These are phyloP conservation scores for Lucifuga dentata DNA, from an alignment of 2,113 vertebrate species.

Conservation along the genomic window DNA sequence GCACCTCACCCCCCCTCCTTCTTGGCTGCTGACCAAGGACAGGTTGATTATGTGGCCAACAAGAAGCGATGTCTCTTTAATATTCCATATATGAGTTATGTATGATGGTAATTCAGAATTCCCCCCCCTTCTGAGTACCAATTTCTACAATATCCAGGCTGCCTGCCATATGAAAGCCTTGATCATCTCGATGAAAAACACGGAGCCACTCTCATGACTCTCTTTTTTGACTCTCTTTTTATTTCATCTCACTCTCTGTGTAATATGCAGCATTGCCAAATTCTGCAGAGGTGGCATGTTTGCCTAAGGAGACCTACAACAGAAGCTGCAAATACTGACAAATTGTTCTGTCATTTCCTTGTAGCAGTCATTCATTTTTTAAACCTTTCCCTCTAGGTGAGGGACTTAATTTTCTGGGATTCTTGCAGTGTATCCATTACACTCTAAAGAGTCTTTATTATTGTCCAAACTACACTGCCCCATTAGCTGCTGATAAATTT, in stretches of 20 bases:
- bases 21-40: no score
- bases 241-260: constrained; percentile 26
- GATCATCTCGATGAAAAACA: constrained; percentile 34
- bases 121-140: no score
- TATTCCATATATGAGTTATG: no score
- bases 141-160: no score
- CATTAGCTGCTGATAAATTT: constrained; percentile 13
- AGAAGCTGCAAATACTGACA: constrained; percentile 36
- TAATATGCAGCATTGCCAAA: not conserved
- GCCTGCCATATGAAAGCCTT: no score
- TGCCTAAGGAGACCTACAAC: constrained; percentile 23
- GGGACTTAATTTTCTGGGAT: constrained; percentile 29
- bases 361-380: constrained; percentile 35
- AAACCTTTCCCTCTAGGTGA: constrained; percentile 28
- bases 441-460: constrained; percentile 5
- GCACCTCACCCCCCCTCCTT: no score
- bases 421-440: constrained; percentile 6
- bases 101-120: no score
- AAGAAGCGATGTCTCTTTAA: no score
- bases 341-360: constrained; percentile 43
- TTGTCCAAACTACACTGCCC: constrained; percentile 2
- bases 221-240: constrained; percentile 13
- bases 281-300: constrained; percentile 45
- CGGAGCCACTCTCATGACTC: constrained; percentile 12
- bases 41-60: no score